Evolutionary conservation across 1,140 invertebrate genomes (phyloP), one percentile per base, ranked within the genome.

Genomic region (Drosophila insularis): DNA sequence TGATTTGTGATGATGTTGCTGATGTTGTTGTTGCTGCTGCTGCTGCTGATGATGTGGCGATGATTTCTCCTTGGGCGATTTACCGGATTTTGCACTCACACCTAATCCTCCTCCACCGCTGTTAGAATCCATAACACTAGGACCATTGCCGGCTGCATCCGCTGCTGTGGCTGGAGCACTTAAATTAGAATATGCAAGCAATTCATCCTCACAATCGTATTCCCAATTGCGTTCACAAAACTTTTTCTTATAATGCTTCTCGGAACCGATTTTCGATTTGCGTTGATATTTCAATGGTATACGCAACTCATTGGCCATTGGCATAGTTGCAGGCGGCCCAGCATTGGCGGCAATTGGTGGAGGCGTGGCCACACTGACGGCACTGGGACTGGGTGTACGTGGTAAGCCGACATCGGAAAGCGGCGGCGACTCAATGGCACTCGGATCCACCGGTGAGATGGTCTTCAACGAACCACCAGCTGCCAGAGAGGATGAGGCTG

Each of bases 191-290:
- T 90, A 91, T 5, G 80, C 78, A 62, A 91, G 53, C 39, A 91
- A 32, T 31, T 93, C 92, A 75, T 93, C 43, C 19, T 50, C 86
- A 80, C 93, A 90, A 92, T 93, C 92, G 85, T 94, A 93, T 85
- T 94, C 93, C 92, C 94, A 94, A 58, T 94, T 94, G 14, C 94
- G 93, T 78, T 95, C 95, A 81, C 95, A 95, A 86, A 95, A 96
- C 79, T 96, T 96, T 91, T 96, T 96, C 76, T 96, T 96, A 80
- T 95, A 96, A 82, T 96, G 95, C 78, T 95, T 94, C 46, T 94
- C 92, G n/a, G 92, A 92, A 23, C 92, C 91, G 31, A 89, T 92
- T 61, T 94, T 94, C n/a, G 93, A 93, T 73, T 94, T 94, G 4
- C 94, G 92, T 77, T 95, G 94, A 76, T 95, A 95, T 75, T 95